Conservation (phyloP, 2,113 vertebrate genomes). For the Aepyceros melampus region DNA sequence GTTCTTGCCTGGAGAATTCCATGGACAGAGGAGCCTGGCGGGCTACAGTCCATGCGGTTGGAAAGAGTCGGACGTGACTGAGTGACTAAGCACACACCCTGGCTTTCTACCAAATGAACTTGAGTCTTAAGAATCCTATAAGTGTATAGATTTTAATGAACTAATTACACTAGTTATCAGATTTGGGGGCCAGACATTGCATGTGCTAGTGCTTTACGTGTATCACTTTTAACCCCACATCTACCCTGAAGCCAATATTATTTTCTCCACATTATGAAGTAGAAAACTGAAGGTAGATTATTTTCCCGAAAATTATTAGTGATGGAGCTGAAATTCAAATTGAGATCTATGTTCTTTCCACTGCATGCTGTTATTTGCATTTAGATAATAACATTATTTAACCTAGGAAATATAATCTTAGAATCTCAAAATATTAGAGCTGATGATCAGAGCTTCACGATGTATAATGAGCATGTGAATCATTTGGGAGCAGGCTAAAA, state of each 20-base stretch:
- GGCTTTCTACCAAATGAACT: background rate
- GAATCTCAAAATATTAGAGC: background rate
- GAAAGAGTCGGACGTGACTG: background rate
- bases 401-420: background rate
- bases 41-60: background rate
- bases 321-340: background rate
- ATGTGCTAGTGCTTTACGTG: fast-evolving
- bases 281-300: background rate
- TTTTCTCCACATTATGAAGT: background rate
- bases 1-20: background rate
- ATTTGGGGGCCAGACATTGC: background rate
- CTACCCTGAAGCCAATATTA: background rate
- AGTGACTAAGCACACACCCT: background rate
- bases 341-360: background rate
- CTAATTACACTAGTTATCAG: background rate
- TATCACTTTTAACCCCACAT: background rate
- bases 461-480: background rate
- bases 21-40: background rate
- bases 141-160: background rate
- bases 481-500: background rate
- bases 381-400: background rate
- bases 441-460: background rate
- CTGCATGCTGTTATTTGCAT: background rate
- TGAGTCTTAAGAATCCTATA: background rate
- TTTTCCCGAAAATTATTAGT: background rate